These are phyloP conservation scores for Zonotrichia leucophrys DNA, from an alignment of 2,113 vertebrate species.

Conservation along the genomic window DNA sequence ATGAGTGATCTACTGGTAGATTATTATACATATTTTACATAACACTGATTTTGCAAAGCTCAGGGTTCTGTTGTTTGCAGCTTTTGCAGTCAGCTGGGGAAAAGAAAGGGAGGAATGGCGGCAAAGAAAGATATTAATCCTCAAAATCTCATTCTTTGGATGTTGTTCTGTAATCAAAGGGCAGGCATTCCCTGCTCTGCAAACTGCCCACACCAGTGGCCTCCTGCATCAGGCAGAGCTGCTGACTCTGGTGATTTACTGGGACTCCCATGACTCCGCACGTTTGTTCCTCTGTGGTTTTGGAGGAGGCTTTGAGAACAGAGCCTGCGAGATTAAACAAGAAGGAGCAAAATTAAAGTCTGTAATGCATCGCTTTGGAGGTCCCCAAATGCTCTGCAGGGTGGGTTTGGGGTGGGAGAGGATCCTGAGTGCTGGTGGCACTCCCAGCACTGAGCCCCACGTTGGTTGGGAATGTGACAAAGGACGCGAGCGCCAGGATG, in stretches of 20 bases:
- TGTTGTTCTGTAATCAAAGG: background rate
- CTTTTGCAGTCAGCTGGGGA: background rate
- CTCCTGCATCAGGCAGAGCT: background rate
- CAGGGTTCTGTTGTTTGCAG: background rate
- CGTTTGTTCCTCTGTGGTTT: background rate
- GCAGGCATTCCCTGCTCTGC: background rate
- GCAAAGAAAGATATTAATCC: background rate
- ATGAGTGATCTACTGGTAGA: background rate
- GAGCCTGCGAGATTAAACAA: background rate
- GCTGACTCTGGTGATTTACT: background rate
- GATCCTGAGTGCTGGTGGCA: fast-evolving
- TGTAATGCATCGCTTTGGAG: fast-evolving
- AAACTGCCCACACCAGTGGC: background rate
- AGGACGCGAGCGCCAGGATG: background rate
- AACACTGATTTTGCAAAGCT: background rate
- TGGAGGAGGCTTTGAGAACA: background rate
- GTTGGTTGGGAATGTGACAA: fast-evolving
- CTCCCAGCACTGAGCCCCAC: fast-evolving
- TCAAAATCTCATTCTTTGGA: background rate
- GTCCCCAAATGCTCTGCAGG: fast-evolving
- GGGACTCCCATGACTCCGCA: background rate
- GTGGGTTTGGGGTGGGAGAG: background rate
- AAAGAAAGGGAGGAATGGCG: background rate
- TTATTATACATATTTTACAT: background rate
- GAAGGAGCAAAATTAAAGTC: background rate